phyloP scores from a whole-genome alignment of 2,797 vertebrate genomes.

The Sebastes steindachneri region DNA sequence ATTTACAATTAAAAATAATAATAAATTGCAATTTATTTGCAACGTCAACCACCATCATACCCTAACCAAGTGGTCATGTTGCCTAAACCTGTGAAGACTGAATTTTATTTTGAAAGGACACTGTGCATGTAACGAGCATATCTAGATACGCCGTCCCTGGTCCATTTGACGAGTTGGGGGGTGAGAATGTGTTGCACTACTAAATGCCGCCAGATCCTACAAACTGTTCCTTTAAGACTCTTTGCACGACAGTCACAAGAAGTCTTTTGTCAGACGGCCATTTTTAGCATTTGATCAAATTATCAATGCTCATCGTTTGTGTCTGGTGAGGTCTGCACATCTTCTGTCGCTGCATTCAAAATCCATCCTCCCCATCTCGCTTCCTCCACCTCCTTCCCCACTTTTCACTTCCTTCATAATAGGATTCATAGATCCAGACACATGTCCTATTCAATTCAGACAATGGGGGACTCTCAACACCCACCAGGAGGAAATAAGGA shows the following conservation, averaged over 20 bases:
- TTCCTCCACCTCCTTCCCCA: not conserved
- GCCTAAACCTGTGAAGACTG: too few species aligned
- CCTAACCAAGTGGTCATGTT: too few species aligned
- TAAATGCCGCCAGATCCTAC: too few species aligned
- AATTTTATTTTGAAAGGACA: too few species aligned
- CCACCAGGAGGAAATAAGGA: constrained; percentile 53
- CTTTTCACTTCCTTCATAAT: constrained; percentile 63
- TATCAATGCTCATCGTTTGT: not conserved
- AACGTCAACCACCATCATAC: too few species aligned
- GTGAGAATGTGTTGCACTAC: too few species aligned
- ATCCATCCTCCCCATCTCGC: constrained; percentile 30
- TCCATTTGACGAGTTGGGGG: too few species aligned
- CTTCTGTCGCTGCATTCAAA: constrained; percentile 18
- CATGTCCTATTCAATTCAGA: constrained; percentile 57
- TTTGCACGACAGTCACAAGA: not conserved
- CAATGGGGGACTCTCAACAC: constrained; percentile 52
- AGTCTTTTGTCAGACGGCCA: not conserved
- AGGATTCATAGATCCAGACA: constrained; percentile 65
- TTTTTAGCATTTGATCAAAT: constrained; percentile 8
- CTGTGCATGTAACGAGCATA: too few species aligned
- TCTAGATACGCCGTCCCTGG: too few species aligned
- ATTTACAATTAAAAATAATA: too few species aligned
- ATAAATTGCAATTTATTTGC: too few species aligned
- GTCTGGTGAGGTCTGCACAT: not conserved
- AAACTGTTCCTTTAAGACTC: not conserved